Evolutionary conservation across 2,797 vertebrate species (phyloP).

Genomic region (Bradypodion pumilum): DNA sequence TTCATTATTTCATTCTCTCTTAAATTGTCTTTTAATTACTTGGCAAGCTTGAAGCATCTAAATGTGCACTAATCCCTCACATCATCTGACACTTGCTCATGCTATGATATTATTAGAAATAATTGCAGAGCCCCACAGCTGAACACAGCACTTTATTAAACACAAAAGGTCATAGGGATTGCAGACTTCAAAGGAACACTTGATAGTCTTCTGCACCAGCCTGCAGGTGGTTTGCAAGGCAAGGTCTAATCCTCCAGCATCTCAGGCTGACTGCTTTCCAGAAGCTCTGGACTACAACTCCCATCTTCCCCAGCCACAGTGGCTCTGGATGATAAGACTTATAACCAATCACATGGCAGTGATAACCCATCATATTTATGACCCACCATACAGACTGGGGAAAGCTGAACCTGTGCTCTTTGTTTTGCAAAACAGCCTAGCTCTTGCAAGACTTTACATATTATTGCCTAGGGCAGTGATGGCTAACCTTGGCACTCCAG

Average conservation of each 20-base stretch:
- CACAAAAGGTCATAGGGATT: conserved; percentile 22
- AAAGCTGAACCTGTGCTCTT: neutral
- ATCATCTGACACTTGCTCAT: conserved; percentile 24
- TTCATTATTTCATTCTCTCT: conserved; percentile 39
- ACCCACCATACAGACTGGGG: too few relatives aligned
- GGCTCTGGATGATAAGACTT: neutral
- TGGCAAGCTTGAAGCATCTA: conserved; percentile 25
- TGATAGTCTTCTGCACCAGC: neutral
- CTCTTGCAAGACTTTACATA: neutral
- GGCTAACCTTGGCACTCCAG: too few relatives aligned
- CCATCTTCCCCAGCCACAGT: neutral
- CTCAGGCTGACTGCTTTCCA: neutral
- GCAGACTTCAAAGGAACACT: conserved; percentile 6
- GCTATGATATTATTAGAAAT: conserved; percentile 34
- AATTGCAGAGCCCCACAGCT: conserved; percentile 15
- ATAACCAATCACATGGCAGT: neutral
- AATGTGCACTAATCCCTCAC: conserved; percentile 23
- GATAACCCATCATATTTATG: too few relatives aligned
- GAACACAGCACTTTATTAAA: conserved; percentile 23
- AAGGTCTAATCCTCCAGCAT: neutral
- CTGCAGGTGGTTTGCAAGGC: neutral
- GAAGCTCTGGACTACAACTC: neutral
- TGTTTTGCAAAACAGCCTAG: neutral
- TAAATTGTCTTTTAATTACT: conserved; percentile 44
- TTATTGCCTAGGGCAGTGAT: too few relatives aligned